Evolutionary conservation across 2,797 vertebrate species (phyloP), one percentile per base, ranked within the genome.

Genomic region (Brachyrhaphis roseni): DNA sequence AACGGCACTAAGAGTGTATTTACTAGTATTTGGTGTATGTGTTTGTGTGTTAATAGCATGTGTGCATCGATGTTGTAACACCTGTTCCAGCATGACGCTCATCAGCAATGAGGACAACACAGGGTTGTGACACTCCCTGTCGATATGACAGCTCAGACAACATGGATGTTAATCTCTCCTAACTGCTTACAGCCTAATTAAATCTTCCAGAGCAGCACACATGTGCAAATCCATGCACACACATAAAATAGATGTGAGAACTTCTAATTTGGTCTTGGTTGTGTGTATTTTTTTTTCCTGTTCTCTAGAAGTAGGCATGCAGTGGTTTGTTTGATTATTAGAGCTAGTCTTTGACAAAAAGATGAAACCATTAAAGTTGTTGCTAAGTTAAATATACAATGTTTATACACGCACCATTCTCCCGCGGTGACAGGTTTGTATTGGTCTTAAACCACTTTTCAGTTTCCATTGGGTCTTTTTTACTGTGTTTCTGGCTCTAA

Each of bases 171-270:
- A 95, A 95, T 94, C 89, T 94, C 87, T 90, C 93, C 92, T 93
- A 95, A 94, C 93, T 93, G 89, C 90, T 94, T 87, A 74, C 82
- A 87, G 87, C 83, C 92, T 95, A 95, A 95, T 95, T 95, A 95
- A 93, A 95, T 94, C 88, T 92, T 91, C 86, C 82, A 92, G 83
- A 90, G 89, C 85, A 88, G 82, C 83, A 87, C 87, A 84, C 87
- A 78, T 82, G 77, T 73, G 74, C 74, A 79, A 28, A 81, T 75
- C 64, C 77, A 77, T 34, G 7, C 39, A 66, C 51, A 49, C 43
- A 73, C 74, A 76, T 28, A 31, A 20, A 70, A 75, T 18, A 15
- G 80, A 78, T 78, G 72, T 79, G 76, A 71, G 51, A 79, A 75
- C 53, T 72, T 84, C 82, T 92, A 89, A 94, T 92, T 91, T 89